Evolutionary conservation across 2,888 invertebrate genomes (phyloP), one percentile per base, ranked within the genome.

Genomic region (Microctonus brassicae): DNA sequence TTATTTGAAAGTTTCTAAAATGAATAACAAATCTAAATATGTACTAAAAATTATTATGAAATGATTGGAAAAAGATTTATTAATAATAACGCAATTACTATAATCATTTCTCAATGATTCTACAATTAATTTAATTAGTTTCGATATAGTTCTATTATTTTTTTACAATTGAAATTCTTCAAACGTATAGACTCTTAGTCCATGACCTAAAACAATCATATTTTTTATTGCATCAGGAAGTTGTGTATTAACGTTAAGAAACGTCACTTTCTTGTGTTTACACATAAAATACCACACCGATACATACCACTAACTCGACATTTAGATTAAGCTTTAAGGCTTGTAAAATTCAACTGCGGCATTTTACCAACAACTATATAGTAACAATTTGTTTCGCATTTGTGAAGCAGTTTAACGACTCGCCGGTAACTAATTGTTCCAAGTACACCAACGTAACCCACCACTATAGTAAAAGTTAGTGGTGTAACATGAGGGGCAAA

Each of bases 211-310:
- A 29, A 29, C 7, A 29, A 29, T 29, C 3, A 29, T 29, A 29
- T 5, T 29, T 29, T 29, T 29, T n/a, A 11, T n/a, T n/a, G n/a
- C 22, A 58, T 57, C 60, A 58, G 67, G 67, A 67, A 60, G 47
- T 67, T 67, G 67, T 60, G 67, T 47, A 47, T 47, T 17, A 47
- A 17, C 17, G 17, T 47, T 17, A n/a, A 47, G 47, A 47, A 47
- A 47, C 58, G 47, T 58, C 67, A 60, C 60, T 67, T 34, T 33
- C 34, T 58, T 33, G 34, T 58, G 17, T 58, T 58, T 58, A 58
- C 58, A 33, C 58, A 58, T 17, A 20, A 47, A 17, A 47, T 17
- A 47, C 39, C 17, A 47, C 47, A 47, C 17, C 17, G 17, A 47
- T 1, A 47, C 17, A 47, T n/a, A 47, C 17, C 47, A 17, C 17